These are phyloP conservation scores for Tyrophagus putrescentiae DNA, from an alignment of 1,140 invertebrate species.

Conservation along the genomic window DNA sequence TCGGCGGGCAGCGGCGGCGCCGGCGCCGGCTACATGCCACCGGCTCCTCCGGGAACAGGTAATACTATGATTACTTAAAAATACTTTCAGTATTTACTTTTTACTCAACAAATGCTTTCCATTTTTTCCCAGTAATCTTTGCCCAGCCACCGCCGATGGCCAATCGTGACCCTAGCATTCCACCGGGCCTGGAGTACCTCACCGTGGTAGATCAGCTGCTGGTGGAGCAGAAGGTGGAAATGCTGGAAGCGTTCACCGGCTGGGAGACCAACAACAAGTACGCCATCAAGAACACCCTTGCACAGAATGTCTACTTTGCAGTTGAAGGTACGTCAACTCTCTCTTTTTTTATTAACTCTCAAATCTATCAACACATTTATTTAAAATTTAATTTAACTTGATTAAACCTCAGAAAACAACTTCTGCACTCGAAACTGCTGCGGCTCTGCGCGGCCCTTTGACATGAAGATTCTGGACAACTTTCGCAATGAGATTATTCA, in stretches of 20 bases:
- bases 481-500: conserved; percentile 61
- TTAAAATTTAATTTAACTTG: neutral
- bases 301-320: conserved; percentile 67
- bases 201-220: conserved; percentile 72
- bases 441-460: conserved; percentile 54
- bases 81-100: too few relatives aligned
- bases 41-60: too few relatives aligned
- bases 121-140: too few relatives aligned
- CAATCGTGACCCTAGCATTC: conserved; percentile 65
- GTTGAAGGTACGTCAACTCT: conserved; percentile 42
- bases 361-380: neutral
- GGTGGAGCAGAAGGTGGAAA: conserved; percentile 70
- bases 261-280: conserved; percentile 80
- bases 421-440: conserved; percentile 59
- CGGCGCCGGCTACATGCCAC: too few relatives aligned
- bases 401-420: conserved; percentile 34
- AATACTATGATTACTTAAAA: too few relatives aligned
- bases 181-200: conserved; percentile 80
- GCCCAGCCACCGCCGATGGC: too few relatives aligned
- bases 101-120: too few relatives aligned
- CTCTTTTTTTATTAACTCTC: neutral
- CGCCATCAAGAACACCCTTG: conserved; percentile 49
- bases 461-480: conserved; percentile 68
- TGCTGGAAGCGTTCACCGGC: conserved; percentile 67
- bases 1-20: too few relatives aligned